Base-by-base conservation (phyloP, 2,888 invertebrate genomes). In the Lottia gigantea region DNA sequence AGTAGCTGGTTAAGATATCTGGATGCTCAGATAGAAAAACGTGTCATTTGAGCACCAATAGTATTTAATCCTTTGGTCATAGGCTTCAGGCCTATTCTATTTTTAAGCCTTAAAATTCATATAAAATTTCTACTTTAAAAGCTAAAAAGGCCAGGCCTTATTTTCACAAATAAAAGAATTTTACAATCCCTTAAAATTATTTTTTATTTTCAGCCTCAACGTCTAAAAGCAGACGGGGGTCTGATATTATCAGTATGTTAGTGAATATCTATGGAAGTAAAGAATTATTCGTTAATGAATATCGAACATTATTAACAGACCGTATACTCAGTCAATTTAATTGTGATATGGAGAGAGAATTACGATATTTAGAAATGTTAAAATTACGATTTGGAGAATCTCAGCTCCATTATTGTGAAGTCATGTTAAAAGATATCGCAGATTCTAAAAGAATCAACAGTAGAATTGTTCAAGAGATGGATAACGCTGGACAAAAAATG, bases 231-330 rank as follows among this genome's bases (percentile, higher is more conserved):
- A 86, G 91, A 89, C 89, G 93, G 77, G 92, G 93, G 47, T 92
- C 93, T 71, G 99, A 99, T 87, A 97, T 99, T 67, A 97, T 99
- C 86, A 96, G 97, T 64, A 98, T 98, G 95, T 91, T 99, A 68
- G 97, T 99, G 0, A 97, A 96, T 89, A 97, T 99, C 62, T 98
- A 99, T 88, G 98, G 98, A 16, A 98, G 97, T 84, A 97, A 97
- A 88, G 97, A 98, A 88, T 89, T 98, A 47, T 99, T 99, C 90
- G 97, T 99, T 2, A 97, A 97, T 88, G 99, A 99, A 89, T 99
- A 99, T 88, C 92, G 97, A 67, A 96, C 95, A 61, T 90, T 99
- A 23, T 90, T 99, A 78, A 97, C 98, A 0, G 97, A 98, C 85
- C 91, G 89, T 8, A 86, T 89, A 31, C 82, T 89, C 12, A 83